phyloP scores from a whole-genome alignment of 1,140 invertebrate species.

The Tribolium madens region DNA sequence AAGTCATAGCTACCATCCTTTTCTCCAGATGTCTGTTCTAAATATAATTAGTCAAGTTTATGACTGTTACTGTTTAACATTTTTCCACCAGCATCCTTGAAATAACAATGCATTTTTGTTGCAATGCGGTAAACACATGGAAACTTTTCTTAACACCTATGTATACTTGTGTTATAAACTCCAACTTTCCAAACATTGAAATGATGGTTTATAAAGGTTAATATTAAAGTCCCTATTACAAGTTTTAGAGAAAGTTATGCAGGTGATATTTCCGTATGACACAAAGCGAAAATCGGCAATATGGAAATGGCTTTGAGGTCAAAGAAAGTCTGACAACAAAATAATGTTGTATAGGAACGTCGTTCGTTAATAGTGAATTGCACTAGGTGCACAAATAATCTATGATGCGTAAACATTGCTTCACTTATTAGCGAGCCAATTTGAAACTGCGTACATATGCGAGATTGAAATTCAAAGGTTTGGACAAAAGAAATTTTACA shows the following conservation, averaged over 20 bases:
- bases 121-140: too few relatives aligned
- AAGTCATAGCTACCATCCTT: neutral
- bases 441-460: neutral
- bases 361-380: neutral
- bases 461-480: neutral
- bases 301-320: neutral
- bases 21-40: neutral
- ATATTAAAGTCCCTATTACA: neutral
- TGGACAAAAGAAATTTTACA: neutral
- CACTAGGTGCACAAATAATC: neutral
- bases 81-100: too few relatives aligned
- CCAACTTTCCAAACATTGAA: neutral
- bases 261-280: conserved; percentile 17
- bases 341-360: neutral
- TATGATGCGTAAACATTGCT: neutral
- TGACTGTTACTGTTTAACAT: neutral
- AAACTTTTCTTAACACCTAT: too few relatives aligned
- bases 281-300: conserved; percentile 7
- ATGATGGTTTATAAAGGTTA: neutral
- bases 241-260: conserved; percentile 15
- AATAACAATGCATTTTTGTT: too few relatives aligned
- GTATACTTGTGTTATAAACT: too few relatives aligned
- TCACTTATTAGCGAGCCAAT: neutral
- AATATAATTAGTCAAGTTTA: neutral
- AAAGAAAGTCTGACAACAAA: neutral